Conservation (phyloP, 2,113 vertebrate species). For the Sterrhoptilus dennistouni region DNA sequence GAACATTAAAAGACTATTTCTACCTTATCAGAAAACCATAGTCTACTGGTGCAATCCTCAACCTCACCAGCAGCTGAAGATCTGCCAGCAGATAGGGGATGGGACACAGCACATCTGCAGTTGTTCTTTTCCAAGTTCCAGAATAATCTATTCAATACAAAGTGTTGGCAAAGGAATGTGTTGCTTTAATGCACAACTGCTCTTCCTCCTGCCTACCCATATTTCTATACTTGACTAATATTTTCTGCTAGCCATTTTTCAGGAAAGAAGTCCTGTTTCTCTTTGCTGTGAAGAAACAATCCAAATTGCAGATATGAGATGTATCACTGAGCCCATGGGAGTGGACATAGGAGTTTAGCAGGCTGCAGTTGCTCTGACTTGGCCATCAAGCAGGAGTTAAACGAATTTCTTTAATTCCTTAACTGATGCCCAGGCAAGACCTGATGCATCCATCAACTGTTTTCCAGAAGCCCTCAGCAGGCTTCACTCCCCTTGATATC, state of each 20-base stretch:
- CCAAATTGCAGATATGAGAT: background rate
- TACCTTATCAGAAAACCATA: background rate
- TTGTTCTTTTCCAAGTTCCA: background rate
- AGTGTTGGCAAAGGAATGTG: background rate
- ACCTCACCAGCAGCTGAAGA: background rate
- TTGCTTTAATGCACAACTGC: background rate
- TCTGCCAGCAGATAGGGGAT: background rate
- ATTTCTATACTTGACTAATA: background rate
- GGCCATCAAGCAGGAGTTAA: background rate
- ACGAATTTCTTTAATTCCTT: background rate
- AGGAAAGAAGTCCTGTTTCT: background rate
- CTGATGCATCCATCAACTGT: background rate
- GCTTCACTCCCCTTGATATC: background rate
- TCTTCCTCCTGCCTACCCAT: background rate
- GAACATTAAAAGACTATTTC: background rate
- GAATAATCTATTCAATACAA: background rate
- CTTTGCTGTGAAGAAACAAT: background rate
- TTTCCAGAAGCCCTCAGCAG: background rate
- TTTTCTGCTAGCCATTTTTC: background rate
- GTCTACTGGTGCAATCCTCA: background rate
- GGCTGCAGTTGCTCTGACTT: background rate
- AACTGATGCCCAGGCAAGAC: background rate
- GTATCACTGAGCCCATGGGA: background rate
- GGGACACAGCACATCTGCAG: background rate
- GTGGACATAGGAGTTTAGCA: background rate